Conservation (phyloP, 2,113 vertebrate genomes). For the Puntigrus tetrazona region DNA sequence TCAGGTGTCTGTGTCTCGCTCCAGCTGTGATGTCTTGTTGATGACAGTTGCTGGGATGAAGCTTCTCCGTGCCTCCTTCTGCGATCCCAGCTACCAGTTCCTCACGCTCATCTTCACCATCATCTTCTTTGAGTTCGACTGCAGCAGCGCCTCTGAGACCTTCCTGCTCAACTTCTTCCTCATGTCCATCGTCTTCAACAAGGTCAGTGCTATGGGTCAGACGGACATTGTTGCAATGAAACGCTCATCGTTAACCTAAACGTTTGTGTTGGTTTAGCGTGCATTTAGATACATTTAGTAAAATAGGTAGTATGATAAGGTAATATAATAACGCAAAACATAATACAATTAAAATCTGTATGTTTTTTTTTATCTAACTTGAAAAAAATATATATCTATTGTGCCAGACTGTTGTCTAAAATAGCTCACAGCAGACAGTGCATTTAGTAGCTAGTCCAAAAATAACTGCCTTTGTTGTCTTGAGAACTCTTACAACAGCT, state of each 20-base stretch:
- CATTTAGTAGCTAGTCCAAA: slow-evolving; percentile 6
- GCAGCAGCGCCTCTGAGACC: slow-evolving; percentile 87
- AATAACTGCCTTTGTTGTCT: slow-evolving; percentile 43
- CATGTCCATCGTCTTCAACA: slow-evolving; percentile 93
- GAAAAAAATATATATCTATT: not conserved
- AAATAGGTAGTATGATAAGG: too few relatives aligned
- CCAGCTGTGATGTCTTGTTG: slow-evolving; percentile 92
- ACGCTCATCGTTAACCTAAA: not conserved
- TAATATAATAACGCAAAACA: too few relatives aligned
- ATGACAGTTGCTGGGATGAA: slow-evolving; percentile 93
- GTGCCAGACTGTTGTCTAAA: not conserved
- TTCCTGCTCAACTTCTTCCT: slow-evolving; percentile 96
- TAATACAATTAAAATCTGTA: too few relatives aligned
- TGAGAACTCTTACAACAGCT: slow-evolving; percentile 20
- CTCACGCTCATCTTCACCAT: slow-evolving; percentile 89
- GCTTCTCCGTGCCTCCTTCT: slow-evolving; percentile 91
- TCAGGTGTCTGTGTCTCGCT: slow-evolving; percentile 63
- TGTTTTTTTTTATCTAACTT: not conserved
- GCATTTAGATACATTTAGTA: not conserved
- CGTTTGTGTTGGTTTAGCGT: not conserved
- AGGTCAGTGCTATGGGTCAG: slow-evolving; percentile 75
- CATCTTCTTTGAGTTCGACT: slow-evolving; percentile 96
- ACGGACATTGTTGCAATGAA: slow-evolving; percentile 1
- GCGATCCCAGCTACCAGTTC: slow-evolving; percentile 91
- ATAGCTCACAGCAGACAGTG: slow-evolving; percentile 16